phyloP scores from a whole-genome alignment of 2,888 invertebrate genomes.

The Pristionchus arcanus region DNA sequence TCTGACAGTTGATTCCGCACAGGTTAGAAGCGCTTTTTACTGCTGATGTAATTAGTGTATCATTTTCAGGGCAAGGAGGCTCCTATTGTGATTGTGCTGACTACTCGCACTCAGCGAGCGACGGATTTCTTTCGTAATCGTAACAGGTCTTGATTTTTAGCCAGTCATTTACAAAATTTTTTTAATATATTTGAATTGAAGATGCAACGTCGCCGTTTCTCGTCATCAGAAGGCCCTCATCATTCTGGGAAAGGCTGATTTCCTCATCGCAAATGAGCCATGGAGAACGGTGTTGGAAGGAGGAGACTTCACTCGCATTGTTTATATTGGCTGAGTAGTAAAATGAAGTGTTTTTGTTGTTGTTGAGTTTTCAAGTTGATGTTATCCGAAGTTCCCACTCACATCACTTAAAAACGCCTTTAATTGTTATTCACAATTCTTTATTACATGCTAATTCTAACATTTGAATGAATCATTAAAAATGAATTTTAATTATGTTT shows the following conservation, averaged over 20 bases:
- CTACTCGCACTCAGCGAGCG: not conserved
- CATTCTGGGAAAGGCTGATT: not conserved
- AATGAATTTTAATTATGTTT: too few species aligned
- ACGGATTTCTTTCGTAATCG: not conserved
- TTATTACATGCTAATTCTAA: too few species aligned
- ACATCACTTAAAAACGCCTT: too few species aligned
- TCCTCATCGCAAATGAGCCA: not conserved
- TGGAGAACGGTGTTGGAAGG: not conserved
- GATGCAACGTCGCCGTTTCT: not conserved
- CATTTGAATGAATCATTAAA: too few species aligned
- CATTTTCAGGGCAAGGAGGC: not conserved
- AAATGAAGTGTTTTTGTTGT: too few species aligned
- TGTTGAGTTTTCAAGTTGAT: too few species aligned
- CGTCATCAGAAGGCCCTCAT: slow-evolving; percentile 3
- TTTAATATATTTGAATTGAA: too few species aligned
- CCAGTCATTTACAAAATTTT: too few species aligned
- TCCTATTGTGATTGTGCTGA: not conserved
- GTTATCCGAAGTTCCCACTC: too few species aligned
- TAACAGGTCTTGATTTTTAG: not conserved
- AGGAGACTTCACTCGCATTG: slow-evolving; percentile 8
- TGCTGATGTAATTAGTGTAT: too few species aligned
- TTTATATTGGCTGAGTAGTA: not conserved
- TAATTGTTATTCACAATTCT: too few species aligned
- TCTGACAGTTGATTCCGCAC: not conserved
- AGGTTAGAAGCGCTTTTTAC: too few species aligned